A percentile compares a stretch with the other conserved stretches of the same genome.
Evolutionary conservation across 1,140 invertebrate species (phyloP).

Genomic region (Drosophila repleta): DNA sequence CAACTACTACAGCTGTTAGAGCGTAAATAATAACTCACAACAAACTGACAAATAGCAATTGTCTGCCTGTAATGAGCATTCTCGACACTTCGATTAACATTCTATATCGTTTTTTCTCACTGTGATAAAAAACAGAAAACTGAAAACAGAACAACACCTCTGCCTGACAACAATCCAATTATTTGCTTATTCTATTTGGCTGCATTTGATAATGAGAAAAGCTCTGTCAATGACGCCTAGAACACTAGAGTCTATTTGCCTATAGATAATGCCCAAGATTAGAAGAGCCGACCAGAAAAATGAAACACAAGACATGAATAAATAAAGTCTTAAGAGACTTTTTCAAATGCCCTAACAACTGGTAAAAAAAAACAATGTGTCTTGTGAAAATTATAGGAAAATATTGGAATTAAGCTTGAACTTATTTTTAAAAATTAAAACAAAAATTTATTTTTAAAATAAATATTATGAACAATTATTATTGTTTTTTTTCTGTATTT

Average conservation of each 20-base stretch:
- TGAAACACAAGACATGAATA: background rate
- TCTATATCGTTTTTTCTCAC: constrained; percentile 9
- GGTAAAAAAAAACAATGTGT: no score
- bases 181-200: constrained; percentile 53
- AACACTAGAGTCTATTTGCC: constrained; percentile 26
- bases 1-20: constrained; percentile 19
- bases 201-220: constrained; percentile 49
- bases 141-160: background rate
- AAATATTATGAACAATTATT: no score
- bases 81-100: constrained; percentile 34
- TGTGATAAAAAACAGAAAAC: background rate
- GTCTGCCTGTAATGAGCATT: constrained; percentile 8
- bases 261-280: constrained; percentile 17
- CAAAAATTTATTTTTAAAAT: no score
- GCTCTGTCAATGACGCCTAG: constrained; percentile 26
- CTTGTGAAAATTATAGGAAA: no score
- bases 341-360: background rate
- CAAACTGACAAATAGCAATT: constrained; percentile 49
- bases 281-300: constrained; percentile 14
- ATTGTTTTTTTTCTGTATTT: no score
- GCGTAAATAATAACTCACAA: constrained; percentile 33
- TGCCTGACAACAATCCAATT: constrained; percentile 28
- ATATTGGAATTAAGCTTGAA: no score
- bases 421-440: no score
- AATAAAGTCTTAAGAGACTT: background rate